Evolutionary conservation across 1,140 invertebrate species (phyloP).

Genomic region (Melipona quadrifasciata): DNA sequence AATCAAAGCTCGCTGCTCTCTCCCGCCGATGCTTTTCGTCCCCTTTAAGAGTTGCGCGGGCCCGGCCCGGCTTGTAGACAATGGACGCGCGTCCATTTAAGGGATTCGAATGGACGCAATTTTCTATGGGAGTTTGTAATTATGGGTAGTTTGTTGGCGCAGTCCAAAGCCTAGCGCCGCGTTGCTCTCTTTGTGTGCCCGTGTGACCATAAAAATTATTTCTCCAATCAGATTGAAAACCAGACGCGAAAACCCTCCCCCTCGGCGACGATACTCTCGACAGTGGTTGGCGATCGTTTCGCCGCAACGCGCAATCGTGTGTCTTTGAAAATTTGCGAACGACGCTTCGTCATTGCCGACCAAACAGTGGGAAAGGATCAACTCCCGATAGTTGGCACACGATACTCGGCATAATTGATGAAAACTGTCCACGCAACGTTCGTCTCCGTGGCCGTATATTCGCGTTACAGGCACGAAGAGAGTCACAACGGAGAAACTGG

Average conservation of each 20-base stretch:
- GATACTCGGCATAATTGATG: background rate
- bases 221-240: constrained; percentile 74
- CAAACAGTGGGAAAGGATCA: background rate
- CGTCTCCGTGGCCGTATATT: background rate
- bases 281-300: background rate
- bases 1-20: constrained; percentile 75
- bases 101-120: constrained; percentile 80
- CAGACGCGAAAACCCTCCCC: constrained; percentile 22
- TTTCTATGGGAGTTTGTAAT: constrained; percentile 82
- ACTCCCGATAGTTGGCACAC: too few species aligned
- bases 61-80: constrained; percentile 65
- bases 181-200: constrained; percentile 62
- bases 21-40: constrained; percentile 44
- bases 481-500: background rate
- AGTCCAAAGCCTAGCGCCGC: constrained; percentile 33
- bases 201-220: constrained; percentile 75
- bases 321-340: background rate
- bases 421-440: background rate
- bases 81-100: constrained; percentile 77
- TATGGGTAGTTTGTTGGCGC: constrained; percentile 79
- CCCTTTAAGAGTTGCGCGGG: constrained; percentile 61
- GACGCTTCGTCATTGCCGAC: background rate
- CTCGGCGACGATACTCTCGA: background rate
- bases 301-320: too few species aligned
- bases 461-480: background rate